phyloP scores from a whole-genome alignment of 2,797 vertebrate species.

The Eulemur mongoz region DNA sequence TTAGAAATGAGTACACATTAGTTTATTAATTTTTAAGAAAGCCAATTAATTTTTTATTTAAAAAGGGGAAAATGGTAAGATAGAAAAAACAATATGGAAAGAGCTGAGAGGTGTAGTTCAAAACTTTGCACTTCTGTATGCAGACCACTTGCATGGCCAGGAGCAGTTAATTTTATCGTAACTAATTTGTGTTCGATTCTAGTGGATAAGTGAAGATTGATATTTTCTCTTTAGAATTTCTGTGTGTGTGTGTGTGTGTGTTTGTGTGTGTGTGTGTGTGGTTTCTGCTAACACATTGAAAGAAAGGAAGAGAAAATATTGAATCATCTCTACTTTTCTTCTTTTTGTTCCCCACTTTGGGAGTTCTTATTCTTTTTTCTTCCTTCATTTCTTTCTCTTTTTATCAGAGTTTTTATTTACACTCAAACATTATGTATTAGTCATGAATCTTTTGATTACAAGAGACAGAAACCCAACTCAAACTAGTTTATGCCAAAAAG shows the following conservation, averaged over 20 bases:
- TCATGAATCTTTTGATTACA: constrained; percentile 35
- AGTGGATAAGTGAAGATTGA: not conserved
- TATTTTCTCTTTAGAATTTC: not conserved
- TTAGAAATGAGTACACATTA: not conserved
- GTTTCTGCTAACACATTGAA: not conserved
- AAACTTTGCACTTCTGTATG: not conserved
- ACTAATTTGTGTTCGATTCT: not conserved
- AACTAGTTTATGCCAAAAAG: not conserved
- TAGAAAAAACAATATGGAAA: not conserved
- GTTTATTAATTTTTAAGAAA: not conserved
- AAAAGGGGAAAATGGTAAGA: not conserved
- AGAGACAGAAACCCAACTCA: constrained; percentile 35
- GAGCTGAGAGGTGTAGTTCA: not conserved
- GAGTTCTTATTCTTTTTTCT: not conserved
- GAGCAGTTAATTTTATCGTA: not conserved
- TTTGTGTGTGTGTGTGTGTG: not conserved
- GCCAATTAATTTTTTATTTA: not conserved
- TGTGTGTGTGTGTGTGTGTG: not conserved
- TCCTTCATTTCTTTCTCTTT: not conserved
- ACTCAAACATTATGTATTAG: not conserved
- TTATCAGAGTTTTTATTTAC: constrained; percentile 6
- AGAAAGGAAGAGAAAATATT: constrained; percentile 13
- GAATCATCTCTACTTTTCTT: constrained; percentile 18
- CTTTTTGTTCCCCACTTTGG: not conserved
- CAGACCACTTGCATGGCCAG: not conserved